Percentiles rank a stretch among this genome's conserved stretches.
Evolutionary conservation across 37 sponge, comb jelly and placozoan species (phyloP).

Genomic region (Bolinopsis microptera): DNA sequence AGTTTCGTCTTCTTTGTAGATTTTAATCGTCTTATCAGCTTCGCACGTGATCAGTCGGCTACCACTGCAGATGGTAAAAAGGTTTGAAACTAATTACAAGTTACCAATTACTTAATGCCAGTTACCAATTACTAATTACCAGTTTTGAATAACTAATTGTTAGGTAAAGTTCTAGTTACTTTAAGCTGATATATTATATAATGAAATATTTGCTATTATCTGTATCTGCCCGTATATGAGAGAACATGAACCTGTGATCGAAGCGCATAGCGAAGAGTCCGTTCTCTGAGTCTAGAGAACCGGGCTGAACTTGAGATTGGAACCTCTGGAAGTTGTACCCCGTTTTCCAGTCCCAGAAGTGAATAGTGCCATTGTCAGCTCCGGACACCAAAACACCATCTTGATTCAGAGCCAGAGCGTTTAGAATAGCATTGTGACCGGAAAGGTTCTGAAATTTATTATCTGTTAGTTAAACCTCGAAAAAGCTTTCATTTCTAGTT

Average conservation of each 20-base stretch:
- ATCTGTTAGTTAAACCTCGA: too few species aligned
- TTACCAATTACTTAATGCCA: too few species aligned
- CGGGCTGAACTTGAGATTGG: constrained; percentile 90
- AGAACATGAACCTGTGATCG: constrained; percentile 77
- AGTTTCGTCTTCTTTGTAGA: constrained; percentile 96
- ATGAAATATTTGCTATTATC: too few species aligned
- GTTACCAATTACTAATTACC: too few species aligned
- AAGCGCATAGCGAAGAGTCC: constrained; percentile 86
- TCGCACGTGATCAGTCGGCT: constrained; percentile 89
- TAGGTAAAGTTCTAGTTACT: too few species aligned
- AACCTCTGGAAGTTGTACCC: constrained; percentile 96
- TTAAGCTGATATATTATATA: too few species aligned
- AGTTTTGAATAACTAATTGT: too few species aligned
- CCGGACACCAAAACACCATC: constrained; percentile 89
- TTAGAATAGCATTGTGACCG: constrained; percentile 93
- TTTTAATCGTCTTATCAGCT: constrained; percentile 96
- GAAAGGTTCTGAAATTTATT: constrained; percentile 78
- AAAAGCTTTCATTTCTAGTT: too few species aligned
- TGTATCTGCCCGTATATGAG: too few species aligned
- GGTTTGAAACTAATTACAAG: too few species aligned
- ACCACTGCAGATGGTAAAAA: constrained; percentile 80
- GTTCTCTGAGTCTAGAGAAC: constrained; percentile 97
- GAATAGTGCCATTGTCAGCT: constrained; percentile 94
- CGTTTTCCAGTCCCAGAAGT: constrained; percentile 98
- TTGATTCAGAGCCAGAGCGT: constrained; percentile 84